Base-by-base conservation (phyloP, 2,797 vertebrate species). In the Helostoma temminkii region DNA sequence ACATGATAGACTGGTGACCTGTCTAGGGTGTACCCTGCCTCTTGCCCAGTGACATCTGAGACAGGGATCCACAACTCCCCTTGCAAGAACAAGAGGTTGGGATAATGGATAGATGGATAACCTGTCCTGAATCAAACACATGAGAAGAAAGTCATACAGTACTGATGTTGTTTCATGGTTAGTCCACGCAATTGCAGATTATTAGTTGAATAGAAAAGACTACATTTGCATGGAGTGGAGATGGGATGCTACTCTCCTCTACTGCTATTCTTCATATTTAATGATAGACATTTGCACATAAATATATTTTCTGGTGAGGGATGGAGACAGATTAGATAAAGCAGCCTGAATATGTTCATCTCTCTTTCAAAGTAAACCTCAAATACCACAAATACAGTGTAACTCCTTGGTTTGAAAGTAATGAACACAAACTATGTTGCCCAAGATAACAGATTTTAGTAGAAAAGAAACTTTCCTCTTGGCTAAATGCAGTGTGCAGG, bases 401-500 rank as follows among this genome's bases (percentile, higher is more conserved):
- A 54, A 53, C 58, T 54, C 21, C 32, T 45, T 18, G 11, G 30
- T 54, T 26, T 43, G 5, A 47, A 46, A 41, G 50, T 56, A 5
- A 45, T 6, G 26, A 26, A 26, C 26, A 26, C 26, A 6, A 32
- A 10, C 9, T 10, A 10, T 21, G n/a, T 16, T 34, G 67, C 63
- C 41, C 46, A 37, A 37, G 15, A 24, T 12, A 24, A 50, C 42
- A 54, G 80, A 50, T 30, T 46, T 22, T 69, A 70, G 53, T 57
- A 43, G 37, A 52, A 34, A 50, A 42, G 4, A 16, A 34, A 59
- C 49, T n/a, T n/a, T n/a, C n/a, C n/a, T 71, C 55, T 43, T 43
- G 78, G 78, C 61, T 53, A 36, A 76, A 58, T 37, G 72, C 67
- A 42, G 69, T 30, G 54, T 57, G 71, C 48, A 34, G 61, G 58